Evolutionary conservation across 1,140 invertebrate species (phyloP).

Genomic region (Asbolus verrucosus): DNA sequence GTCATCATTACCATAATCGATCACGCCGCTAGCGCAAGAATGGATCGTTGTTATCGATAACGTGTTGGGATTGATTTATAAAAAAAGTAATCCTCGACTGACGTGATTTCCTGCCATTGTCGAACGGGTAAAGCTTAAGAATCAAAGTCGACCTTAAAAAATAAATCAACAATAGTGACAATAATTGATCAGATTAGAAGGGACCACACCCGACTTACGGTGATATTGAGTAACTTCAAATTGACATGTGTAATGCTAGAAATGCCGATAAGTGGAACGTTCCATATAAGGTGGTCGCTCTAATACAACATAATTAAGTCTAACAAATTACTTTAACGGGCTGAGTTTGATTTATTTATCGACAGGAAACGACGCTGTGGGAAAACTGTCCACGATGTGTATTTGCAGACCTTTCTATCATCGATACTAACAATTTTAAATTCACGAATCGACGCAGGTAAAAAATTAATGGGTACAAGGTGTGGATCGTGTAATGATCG

Average conservation of each 20-base stretch:
- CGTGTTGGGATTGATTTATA: not conserved
- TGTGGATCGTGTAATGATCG: no score
- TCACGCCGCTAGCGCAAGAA: conserved; percentile 1
- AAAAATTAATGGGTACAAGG: no score
- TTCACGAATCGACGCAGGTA: not conserved
- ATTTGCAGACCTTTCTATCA: conserved; percentile 6
- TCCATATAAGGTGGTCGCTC: conserved; percentile 21
- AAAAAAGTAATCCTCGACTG: no score
- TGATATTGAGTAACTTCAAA: conserved; percentile 31
- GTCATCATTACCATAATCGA: conserved; percentile 7
- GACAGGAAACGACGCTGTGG: conserved; percentile 22
- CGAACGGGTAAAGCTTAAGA: conserved; percentile 19
- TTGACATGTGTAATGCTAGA: conserved; percentile 37
- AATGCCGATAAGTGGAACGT: conserved; percentile 36
- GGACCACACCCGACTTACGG: conserved; percentile 29
- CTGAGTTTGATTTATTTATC: conserved; percentile 30
- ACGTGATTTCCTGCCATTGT: conserved; percentile 5
- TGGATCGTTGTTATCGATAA: not conserved
- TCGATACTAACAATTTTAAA: conserved; percentile 1
- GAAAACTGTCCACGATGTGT: conserved; percentile 15
- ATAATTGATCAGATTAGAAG: conserved; percentile 34
- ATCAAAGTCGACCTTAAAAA: conserved; percentile 14
- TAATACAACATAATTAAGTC: conserved; percentile 38
- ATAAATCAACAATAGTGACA: conserved; percentile 38
- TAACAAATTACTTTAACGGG: conserved; percentile 36